phyloP scores from a whole-genome alignment of 1,140 invertebrate species.

The Bombus picipes region DNA sequence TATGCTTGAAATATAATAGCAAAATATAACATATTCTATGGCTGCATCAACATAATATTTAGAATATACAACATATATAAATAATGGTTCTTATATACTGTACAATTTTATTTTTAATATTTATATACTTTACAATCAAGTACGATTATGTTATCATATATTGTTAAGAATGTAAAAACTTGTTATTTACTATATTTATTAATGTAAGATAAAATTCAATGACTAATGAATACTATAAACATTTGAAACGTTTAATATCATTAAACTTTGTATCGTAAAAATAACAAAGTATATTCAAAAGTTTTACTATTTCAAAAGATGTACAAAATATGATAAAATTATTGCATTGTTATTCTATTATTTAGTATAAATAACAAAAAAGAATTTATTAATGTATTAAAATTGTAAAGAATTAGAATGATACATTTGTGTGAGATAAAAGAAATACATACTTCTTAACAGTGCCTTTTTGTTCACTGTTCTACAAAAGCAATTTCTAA shows the following conservation, averaged over 20 bases:
- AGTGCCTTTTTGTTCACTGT: slow-evolving; percentile 65
- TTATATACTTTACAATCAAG: slow-evolving; percentile 38
- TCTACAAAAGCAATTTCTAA: slow-evolving; percentile 58
- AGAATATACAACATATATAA: slow-evolving; percentile 26
- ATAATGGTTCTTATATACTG: slow-evolving; percentile 31
- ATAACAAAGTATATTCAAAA: slow-evolving; percentile 41
- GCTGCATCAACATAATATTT: slow-evolving; percentile 38
- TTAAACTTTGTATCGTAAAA: slow-evolving; percentile 18
- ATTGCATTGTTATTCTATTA: slow-evolving; percentile 36
- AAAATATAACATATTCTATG: slow-evolving; percentile 31
- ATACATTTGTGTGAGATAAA: slow-evolving; percentile 42
- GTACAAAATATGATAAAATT: slow-evolving; percentile 36
- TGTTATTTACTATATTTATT: slow-evolving; percentile 40
- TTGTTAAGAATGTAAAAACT: slow-evolving; percentile 18
- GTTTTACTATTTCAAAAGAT: slow-evolving; percentile 40
- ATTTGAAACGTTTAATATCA: slow-evolving; percentile 1
- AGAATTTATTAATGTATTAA: slow-evolving; percentile 38
- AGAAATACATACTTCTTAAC: slow-evolving; percentile 55
- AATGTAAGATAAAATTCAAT: slow-evolving; percentile 10
- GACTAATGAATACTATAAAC: neutral
- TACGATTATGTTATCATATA: slow-evolving; percentile 13
- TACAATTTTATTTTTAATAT: slow-evolving; percentile 36
- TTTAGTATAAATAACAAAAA: slow-evolving; percentile 28
- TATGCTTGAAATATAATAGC: slow-evolving; percentile 30
- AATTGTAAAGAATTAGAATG: slow-evolving; percentile 37